phyloP scores from a whole-genome alignment of 1,140 invertebrate species.

The Onthophagus taurus region DNA sequence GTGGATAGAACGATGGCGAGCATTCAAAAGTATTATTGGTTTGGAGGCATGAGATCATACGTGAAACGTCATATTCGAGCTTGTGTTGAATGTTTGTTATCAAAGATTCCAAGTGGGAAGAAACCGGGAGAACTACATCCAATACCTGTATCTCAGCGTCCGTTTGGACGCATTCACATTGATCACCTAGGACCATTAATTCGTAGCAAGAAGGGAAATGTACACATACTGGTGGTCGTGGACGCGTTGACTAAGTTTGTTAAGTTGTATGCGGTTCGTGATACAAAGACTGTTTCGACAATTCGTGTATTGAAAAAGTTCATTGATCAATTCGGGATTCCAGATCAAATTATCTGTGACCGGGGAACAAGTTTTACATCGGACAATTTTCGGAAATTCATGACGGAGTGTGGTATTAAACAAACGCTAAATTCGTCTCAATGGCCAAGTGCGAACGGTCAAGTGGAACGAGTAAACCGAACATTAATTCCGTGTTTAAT shows the following conservation, averaged over 20 bases:
- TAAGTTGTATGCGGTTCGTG: slow-evolving; percentile 17
- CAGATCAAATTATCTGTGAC: slow-evolving; percentile 30
- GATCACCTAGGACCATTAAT: slow-evolving; percentile 30
- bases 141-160: neutral
- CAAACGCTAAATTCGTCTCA: slow-evolving; percentile 29
- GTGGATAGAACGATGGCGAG: no score
- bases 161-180: slow-evolving; percentile 14
- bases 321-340: slow-evolving; percentile 23
- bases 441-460: slow-evolving; percentile 27
- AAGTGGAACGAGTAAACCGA: slow-evolving; percentile 16
- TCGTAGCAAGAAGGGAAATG: slow-evolving; percentile 23
- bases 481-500: no score
- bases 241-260: slow-evolving; percentile 28
- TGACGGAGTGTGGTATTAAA: slow-evolving; percentile 20
- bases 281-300: slow-evolving; percentile 17
- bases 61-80: no score
- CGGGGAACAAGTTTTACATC: slow-evolving; percentile 30
- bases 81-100: no score
- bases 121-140: slow-evolving; percentile 3
- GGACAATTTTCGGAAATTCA: slow-evolving; percentile 26
- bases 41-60: no score
- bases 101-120: no score
- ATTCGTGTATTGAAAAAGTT: slow-evolving; percentile 4
- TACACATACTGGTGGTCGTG: slow-evolving; percentile 24
- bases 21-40: no score